Percentiles rank a stretch among this genome's conserved stretches.
Conservation (phyloP, 1,140 invertebrate species). For the Megathymus violae region DNA sequence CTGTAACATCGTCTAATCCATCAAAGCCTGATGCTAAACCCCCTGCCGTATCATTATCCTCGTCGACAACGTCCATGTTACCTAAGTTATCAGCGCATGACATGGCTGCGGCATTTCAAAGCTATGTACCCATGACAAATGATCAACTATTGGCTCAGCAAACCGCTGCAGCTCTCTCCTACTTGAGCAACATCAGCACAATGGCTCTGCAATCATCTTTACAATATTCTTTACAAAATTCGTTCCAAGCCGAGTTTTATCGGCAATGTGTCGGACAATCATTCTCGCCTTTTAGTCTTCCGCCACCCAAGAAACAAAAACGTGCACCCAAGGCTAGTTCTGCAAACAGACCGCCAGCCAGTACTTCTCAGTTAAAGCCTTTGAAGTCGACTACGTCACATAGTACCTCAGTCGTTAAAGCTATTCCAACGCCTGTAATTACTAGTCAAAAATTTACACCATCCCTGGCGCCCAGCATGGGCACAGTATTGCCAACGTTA, state of each 20-base stretch:
- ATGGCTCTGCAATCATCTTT: slow-evolving; percentile 60
- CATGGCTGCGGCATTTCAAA: slow-evolving; percentile 68
- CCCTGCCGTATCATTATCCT: slow-evolving; percentile 11
- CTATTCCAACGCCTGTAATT: slow-evolving; percentile 47
- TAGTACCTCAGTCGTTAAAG: slow-evolving; percentile 37
- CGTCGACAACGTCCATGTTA: slow-evolving; percentile 40
- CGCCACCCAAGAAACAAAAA: slow-evolving; percentile 66
- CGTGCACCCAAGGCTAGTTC: slow-evolving; percentile 58
- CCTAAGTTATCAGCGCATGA: slow-evolving; percentile 69
- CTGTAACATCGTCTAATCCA: slow-evolving; percentile 28
- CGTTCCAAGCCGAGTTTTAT: slow-evolving; percentile 75
- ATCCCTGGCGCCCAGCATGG: slow-evolving; percentile 62
- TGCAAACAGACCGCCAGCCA: slow-evolving; percentile 1
- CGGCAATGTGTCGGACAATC: slow-evolving; percentile 62
- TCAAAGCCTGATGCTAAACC: slow-evolving; percentile 48
- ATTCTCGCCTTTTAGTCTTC: slow-evolving; percentile 56
- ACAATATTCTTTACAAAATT: slow-evolving; percentile 61
- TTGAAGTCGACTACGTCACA: slow-evolving; percentile 47
- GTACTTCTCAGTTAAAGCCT: slow-evolving; percentile 42
- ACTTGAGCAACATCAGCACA: slow-evolving; percentile 64
- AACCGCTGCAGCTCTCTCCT: slow-evolving; percentile 65
- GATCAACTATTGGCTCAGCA: slow-evolving; percentile 66
- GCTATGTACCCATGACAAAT: slow-evolving; percentile 63
- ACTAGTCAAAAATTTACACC: slow-evolving; percentile 58
- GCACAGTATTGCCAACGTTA: slow-evolving; percentile 63